A percentile compares a stretch with the other conserved stretches of the same genome.
phyloP scores from a whole-genome alignment of 2,888 invertebrate species.

The Heliothis peltigera region DNA sequence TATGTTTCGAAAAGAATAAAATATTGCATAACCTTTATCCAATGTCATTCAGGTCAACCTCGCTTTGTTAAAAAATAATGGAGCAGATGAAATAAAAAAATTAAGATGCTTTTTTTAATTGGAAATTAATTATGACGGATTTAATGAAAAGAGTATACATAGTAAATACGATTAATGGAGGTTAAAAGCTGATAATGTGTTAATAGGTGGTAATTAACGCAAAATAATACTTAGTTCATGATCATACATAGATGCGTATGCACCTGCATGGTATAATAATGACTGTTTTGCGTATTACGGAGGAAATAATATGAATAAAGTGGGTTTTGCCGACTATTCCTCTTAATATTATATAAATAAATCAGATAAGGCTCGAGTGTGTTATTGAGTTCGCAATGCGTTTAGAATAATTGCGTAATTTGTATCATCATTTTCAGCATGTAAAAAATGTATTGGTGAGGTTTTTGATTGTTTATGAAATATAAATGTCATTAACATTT shows the following conservation, averaged over 20 bases:
- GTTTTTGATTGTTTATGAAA: too few species aligned
- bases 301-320: slow-evolving; percentile 34
- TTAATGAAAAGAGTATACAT: background rate
- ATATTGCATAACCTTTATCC: too few species aligned
- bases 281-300: slow-evolving; percentile 25
- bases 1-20: too few species aligned
- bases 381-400: slow-evolving; percentile 4
- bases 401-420: background rate
- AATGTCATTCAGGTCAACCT: too few species aligned
- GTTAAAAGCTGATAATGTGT: slow-evolving; percentile 4
- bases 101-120: too few species aligned
- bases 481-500: too few species aligned
- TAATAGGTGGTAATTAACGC: slow-evolving; percentile 20
- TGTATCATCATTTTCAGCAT: background rate
- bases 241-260: slow-evolving; percentile 8
- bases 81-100: too few species aligned
- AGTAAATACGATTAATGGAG: background rate
- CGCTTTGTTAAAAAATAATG: too few species aligned
- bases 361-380: slow-evolving; percentile 20
- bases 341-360: slow-evolving; percentile 32
- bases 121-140: too few species aligned
- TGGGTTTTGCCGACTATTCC: slow-evolving; percentile 59
- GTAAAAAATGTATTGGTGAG: too few species aligned
- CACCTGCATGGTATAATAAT: slow-evolving; percentile 39
- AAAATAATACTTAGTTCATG: slow-evolving; percentile 11